These are phyloP conservation scores for Pomatostomus ruficeps DNA, from an alignment of 2,113 vertebrate genomes.

Conservation along the genomic window DNA sequence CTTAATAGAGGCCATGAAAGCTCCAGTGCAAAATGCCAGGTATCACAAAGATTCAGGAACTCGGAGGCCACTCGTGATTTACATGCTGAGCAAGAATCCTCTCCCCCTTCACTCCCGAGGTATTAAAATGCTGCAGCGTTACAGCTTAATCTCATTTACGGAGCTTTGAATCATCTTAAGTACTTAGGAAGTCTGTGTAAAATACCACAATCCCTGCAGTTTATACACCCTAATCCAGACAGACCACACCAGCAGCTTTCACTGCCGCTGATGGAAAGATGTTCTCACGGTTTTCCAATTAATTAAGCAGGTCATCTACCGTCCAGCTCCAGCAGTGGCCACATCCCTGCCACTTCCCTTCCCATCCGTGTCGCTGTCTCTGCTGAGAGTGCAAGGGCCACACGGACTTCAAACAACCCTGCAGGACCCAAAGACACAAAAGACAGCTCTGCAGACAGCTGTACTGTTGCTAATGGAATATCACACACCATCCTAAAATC, in stretches of 20 bases:
- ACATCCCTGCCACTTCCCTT: background rate
- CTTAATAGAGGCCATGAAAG: background rate
- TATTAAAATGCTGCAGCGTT: conserved; percentile 44
- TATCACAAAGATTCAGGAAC: background rate
- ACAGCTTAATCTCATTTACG: conserved; percentile 55
- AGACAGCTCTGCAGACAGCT: background rate
- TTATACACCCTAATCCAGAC: background rate
- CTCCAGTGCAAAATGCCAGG: background rate
- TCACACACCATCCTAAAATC: background rate
- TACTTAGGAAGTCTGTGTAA: conserved; percentile 42
- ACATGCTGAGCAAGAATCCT: conserved; percentile 27
- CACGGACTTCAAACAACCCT: background rate
- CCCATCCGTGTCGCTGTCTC: accelerated
- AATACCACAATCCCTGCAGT: conserved; percentile 28
- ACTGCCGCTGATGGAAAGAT: background rate
- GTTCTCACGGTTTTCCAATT: background rate
- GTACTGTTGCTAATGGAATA: background rate
- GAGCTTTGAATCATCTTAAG: conserved; percentile 61
- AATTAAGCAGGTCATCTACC: background rate
- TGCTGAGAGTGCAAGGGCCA: background rate
- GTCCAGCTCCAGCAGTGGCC: background rate
- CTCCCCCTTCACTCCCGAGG: background rate
- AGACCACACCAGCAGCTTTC: background rate
- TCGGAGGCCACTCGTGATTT: background rate
- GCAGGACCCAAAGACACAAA: background rate